Evolutionary conservation across 2,113 vertebrate species (phyloP).

Genomic region (Campylomormyrus numenius): DNA sequence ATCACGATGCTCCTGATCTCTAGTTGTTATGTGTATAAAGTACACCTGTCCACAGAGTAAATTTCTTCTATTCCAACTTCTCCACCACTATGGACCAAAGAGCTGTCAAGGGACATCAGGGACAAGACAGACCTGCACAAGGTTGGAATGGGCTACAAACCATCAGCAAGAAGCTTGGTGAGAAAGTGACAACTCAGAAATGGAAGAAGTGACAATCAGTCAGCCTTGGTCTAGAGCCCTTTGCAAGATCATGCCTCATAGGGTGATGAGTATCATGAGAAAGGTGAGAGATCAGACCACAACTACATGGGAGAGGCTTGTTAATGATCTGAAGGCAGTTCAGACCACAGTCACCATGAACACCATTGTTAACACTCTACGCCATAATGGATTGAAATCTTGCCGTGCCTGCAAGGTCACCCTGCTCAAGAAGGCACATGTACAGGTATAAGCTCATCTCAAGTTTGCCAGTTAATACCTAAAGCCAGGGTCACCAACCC

Average conservation of each 20-base stretch:
- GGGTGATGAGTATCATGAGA: neutral
- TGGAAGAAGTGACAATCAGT: neutral
- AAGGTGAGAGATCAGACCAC: neutral
- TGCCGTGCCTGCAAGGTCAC: neutral
- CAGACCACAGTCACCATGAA: neutral
- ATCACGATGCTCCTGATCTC: neutral
- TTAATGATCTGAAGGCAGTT: constrained; percentile 2
- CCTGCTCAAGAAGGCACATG: neutral
- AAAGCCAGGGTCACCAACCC: neutral
- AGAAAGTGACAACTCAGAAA: neutral
- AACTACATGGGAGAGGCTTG: neutral
- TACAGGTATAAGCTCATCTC: neutral
- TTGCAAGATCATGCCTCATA: neutral
- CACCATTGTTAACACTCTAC: neutral
- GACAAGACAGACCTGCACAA: neutral
- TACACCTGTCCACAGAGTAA: neutral
- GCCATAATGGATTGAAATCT: too few species aligned
- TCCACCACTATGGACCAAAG: neutral
- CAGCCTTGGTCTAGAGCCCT: neutral
- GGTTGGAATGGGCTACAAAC: neutral
- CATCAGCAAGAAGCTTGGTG: neutral
- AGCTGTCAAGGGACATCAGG: neutral
- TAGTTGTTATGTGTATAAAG: neutral
- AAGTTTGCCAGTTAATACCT: neutral
- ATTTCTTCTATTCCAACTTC: neutral